These are phyloP conservation scores for Neogobius melanostomus DNA, from an alignment of 2,113 vertebrate species.

Conservation along the genomic window DNA sequence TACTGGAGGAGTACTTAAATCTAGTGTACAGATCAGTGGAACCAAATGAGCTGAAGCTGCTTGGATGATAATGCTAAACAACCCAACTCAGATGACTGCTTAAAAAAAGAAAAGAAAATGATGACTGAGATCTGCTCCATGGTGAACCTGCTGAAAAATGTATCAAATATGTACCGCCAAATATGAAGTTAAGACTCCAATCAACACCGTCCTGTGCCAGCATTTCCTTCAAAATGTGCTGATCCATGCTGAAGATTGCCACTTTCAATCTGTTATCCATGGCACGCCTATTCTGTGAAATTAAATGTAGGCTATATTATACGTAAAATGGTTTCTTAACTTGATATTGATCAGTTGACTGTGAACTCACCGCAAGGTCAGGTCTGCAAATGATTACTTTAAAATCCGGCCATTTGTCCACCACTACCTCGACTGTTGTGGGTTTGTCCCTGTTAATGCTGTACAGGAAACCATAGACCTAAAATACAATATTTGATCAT, in stretches of 20 bases:
- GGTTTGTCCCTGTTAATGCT: conserved; percentile 57
- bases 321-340: neutral
- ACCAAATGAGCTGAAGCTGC: too few relatives aligned
- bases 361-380: conserved; percentile 30
- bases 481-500: neutral
- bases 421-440: conserved; percentile 42
- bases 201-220: conserved; percentile 55
- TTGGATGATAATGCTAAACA: too few relatives aligned
- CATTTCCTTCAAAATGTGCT: conserved; percentile 46
- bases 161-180: conserved; percentile 45
- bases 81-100: too few relatives aligned
- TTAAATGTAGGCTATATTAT: neutral
- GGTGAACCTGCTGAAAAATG: neutral
- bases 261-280: conserved; percentile 10
- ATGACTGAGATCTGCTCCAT: too few relatives aligned
- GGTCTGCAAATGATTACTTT: conserved; percentile 58
- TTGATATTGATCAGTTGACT: neutral
- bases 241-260: conserved; percentile 51
- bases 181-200: conserved; percentile 49
- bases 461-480: conserved; percentile 62
- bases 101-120: too few relatives aligned
- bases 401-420: conserved; percentile 70
- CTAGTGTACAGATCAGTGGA: too few relatives aligned
- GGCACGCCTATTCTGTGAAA: conserved; percentile 22
- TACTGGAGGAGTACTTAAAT: too few relatives aligned